Conservation (phyloP, 1,140 invertebrate genomes). For the Tribolium castaneum region DNA sequence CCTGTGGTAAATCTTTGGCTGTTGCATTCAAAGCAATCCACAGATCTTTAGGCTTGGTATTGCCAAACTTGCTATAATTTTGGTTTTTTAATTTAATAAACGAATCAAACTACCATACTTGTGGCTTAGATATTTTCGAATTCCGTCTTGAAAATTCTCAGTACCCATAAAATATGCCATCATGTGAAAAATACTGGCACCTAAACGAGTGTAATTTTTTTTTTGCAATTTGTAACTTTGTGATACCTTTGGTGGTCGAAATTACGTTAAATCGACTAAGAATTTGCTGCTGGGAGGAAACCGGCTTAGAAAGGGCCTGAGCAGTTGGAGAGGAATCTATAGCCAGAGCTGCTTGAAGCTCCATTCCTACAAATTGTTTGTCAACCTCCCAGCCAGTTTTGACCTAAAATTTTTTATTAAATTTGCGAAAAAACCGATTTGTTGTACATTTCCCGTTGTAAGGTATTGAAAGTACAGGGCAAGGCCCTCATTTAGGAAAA, state of each 20-base stretch:
- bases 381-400: slow-evolving; percentile 50
- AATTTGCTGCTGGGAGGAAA: slow-evolving; percentile 63
- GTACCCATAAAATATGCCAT: slow-evolving; percentile 77
- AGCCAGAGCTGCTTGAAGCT: slow-evolving; percentile 73
- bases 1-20: not conserved
- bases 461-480: slow-evolving; percentile 63
- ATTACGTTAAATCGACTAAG: slow-evolving; percentile 70
- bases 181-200: slow-evolving; percentile 79
- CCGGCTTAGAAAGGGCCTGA: not conserved
- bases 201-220: too few species aligned
- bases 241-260: slow-evolving; percentile 72
- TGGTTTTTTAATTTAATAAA: not conserved
- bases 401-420: slow-evolving; percentile 3
- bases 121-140: slow-evolving; percentile 70
- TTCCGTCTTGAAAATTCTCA: slow-evolving; percentile 70
- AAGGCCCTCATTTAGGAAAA: slow-evolving; percentile 66
- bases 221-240: too few species aligned
- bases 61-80: slow-evolving; percentile 47
- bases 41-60: slow-evolving; percentile 45
- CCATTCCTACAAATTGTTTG: slow-evolving; percentile 70
- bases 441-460: slow-evolving; percentile 15
- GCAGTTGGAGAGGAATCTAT: slow-evolving; percentile 65
- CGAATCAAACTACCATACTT: slow-evolving; percentile 47
- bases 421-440: not conserved
- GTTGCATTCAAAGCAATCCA: slow-evolving; percentile 45